phyloP scores from a whole-genome alignment of 2,797 vertebrate species.

The Sebastolobus alascanus region DNA sequence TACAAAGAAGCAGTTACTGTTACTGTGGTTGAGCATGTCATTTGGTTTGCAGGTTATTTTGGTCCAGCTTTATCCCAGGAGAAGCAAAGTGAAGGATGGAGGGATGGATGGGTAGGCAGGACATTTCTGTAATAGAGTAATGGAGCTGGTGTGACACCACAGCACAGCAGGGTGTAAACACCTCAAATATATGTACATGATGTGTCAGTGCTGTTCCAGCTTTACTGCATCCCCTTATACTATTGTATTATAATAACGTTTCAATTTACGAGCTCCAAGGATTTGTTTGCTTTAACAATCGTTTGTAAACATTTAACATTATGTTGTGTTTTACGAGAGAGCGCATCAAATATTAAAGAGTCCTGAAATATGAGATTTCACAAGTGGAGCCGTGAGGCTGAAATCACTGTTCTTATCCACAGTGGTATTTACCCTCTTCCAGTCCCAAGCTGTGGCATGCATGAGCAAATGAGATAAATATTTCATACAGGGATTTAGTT shows the following conservation, averaged over 20 bases:
- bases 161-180: slow-evolving; percentile 17
- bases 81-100: slow-evolving; percentile 31
- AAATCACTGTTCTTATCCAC: slow-evolving; percentile 23
- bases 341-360: slow-evolving; percentile 68
- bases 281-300: slow-evolving; percentile 46
- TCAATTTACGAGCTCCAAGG: slow-evolving; percentile 2
- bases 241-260: slow-evolving; percentile 5
- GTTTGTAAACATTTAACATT: slow-evolving; percentile 54
- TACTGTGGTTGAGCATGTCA: slow-evolving; percentile 31
- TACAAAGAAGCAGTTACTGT: slow-evolving; percentile 25
- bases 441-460: slow-evolving; percentile 22
- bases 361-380: slow-evolving; percentile 31
- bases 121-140: neutral
- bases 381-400: slow-evolving; percentile 38
- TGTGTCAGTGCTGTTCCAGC: slow-evolving; percentile 2
- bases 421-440: slow-evolving; percentile 41
- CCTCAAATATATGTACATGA: neutral
- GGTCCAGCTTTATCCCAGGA: slow-evolving; percentile 12
- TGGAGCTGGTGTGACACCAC: slow-evolving; percentile 2
- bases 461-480: slow-evolving; percentile 50
- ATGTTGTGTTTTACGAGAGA: slow-evolving; percentile 41
- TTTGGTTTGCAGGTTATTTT: slow-evolving; percentile 55
- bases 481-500: slow-evolving; percentile 48
- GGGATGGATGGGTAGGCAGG: neutral
- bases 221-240: neutral